Percentiles rank a stretch among this genome's conserved stretches.
These are phyloP conservation scores for Macrotis lagotis DNA, from an alignment of 2,113 vertebrate species.

Conservation along the genomic window DNA sequence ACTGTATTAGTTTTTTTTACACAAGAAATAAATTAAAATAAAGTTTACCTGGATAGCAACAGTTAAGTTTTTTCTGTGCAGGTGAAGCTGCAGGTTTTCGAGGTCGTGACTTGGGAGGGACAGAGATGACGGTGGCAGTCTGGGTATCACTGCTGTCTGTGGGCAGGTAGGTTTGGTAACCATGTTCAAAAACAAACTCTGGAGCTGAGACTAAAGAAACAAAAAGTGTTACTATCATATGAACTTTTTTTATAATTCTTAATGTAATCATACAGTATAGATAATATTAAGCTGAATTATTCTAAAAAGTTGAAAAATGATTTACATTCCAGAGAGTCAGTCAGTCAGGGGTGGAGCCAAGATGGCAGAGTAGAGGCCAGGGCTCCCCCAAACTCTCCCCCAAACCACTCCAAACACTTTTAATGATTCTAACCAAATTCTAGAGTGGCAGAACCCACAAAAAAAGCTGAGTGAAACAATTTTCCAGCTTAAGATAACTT, in stretches of 20 bases:
- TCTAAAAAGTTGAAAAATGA: neutral
- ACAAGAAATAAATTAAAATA: accelerated
- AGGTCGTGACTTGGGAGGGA: constrained; percentile 87
- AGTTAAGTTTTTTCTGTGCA: constrained; percentile 91
- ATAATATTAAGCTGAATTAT: neutral
- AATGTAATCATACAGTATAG: neutral
- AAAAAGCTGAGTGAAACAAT: too few species aligned
- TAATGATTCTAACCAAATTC: too few species aligned
- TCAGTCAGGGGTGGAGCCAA: too few species aligned
- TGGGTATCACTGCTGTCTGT: constrained; percentile 89
- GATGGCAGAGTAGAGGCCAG: too few species aligned
- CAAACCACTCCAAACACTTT: too few species aligned
- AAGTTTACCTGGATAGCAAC: constrained; percentile 91
- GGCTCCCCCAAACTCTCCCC: too few species aligned
- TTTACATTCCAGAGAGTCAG: too few species aligned
- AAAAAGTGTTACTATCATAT: neutral
- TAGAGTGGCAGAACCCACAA: too few species aligned
- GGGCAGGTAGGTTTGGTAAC: constrained; percentile 90
- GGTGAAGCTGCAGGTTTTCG: constrained; percentile 87
- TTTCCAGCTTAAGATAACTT: too few species aligned
- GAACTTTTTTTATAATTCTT: neutral
- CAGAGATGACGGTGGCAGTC: constrained; percentile 73
- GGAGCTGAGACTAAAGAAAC: constrained; percentile 85
- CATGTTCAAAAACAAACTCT: constrained; percentile 93
- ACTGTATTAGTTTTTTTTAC: accelerated